Evolutionary conservation across 2,113 vertebrate species (phyloP).

Genomic region (Chloroceryle aenea): DNA sequence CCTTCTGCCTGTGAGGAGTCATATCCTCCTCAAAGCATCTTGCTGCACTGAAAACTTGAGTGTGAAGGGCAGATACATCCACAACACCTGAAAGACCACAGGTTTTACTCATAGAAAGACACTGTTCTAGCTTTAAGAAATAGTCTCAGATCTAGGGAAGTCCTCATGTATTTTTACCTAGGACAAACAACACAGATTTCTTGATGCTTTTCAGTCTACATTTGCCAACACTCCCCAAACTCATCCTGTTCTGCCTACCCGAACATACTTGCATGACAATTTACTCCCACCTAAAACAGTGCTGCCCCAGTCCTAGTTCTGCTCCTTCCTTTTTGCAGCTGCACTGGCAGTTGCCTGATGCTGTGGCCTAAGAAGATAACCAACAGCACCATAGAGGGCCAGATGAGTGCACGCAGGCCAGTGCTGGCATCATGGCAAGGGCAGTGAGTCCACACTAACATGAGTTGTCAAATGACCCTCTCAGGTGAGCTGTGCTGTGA

Average conservation of each 20-base stretch:
- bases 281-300: not conserved
- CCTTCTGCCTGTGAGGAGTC: not conserved
- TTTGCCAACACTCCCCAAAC: not conserved
- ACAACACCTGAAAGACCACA: not conserved
- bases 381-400: not conserved
- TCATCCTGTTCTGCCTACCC: not conserved
- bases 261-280: rapidly evolving
- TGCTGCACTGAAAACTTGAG: not conserved
- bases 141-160: not conserved
- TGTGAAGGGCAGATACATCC: not conserved
- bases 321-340: not conserved
- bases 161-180: not conserved
- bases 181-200: not conserved
- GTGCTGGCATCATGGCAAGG: not conserved
- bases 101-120: not conserved
- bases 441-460: not conserved
- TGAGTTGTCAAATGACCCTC: not conserved
- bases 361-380: not conserved
- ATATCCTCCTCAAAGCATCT: not conserved
- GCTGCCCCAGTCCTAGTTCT: not conserved
- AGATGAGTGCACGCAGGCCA: rapidly evolving
- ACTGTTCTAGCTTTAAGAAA: not conserved
- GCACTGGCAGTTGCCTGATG: not conserved
- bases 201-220: not conserved
- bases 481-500: not conserved